A percentile compares a stretch with the other conserved stretches of the same genome.
phyloP scores from a whole-genome alignment of 2,797 vertebrate genomes.

The Presbytis comata region DNA sequence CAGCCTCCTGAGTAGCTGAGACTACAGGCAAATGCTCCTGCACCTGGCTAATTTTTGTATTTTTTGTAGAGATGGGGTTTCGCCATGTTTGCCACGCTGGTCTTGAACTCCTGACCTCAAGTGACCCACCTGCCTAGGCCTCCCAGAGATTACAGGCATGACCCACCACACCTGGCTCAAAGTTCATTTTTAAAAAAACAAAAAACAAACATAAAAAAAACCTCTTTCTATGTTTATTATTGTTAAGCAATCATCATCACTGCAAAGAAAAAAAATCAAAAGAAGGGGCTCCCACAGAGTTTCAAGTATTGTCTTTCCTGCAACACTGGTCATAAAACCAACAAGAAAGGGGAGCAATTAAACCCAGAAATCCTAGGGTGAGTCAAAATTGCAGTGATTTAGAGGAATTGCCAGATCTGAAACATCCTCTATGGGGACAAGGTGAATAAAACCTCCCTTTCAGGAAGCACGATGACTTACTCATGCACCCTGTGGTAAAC shows the following conservation, averaged over 20 bases:
- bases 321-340: conserved; percentile 55
- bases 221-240: conserved; percentile 44
- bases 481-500: neutral
- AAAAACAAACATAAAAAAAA: neutral
- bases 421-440: neutral
- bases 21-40: neutral
- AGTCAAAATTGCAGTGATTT: neutral
- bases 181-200: neutral
- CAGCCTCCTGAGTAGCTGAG: neutral
- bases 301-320: conserved; percentile 41
- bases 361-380: neutral
- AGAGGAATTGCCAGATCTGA: neutral
- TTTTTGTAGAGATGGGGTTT: neutral
- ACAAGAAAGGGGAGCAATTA: conserved; percentile 16
- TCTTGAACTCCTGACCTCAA: neutral
- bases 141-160: neutral
- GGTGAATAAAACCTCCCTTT: neutral
- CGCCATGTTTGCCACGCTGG: neutral
- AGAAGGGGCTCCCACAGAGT: neutral
- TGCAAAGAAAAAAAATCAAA: neutral
- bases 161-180: neutral
- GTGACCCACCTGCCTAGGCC: neutral
- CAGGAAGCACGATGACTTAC: neutral
- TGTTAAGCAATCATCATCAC: conserved; percentile 55
- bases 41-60: neutral